Base-by-base conservation (phyloP, 2,797 vertebrate species). In the Allobates femoralis region DNA sequence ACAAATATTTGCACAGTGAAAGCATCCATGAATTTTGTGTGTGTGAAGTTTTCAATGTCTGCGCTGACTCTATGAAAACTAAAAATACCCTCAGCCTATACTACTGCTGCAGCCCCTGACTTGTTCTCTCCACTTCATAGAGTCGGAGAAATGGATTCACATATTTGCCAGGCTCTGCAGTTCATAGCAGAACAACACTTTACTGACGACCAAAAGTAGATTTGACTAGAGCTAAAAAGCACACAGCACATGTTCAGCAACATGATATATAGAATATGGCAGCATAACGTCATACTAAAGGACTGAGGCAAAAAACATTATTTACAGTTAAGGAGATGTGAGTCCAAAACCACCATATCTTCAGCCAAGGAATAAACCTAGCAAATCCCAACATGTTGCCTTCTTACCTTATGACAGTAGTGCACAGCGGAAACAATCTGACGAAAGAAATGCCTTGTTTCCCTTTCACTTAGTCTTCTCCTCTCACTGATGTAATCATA, bases 401-500 rank as follows among this genome's bases (percentile, higher is more conserved):
- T 74, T 37, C 87, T n/a, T 89, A 99, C 98, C 97, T 99, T 99
- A 93, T 99, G 98, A 91, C 98, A 99, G 91, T 98, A 96, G 91
- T 99, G 98, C 85, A 99, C 97, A 1, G 98, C 98, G 41, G 98
- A 99, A 89, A 99, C 98, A 15, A 99, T 99, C 90, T 99, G 98
- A 89, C 98, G 95, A 91, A 99, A 99, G 96, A 99, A 99, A 92
- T 96, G 98, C 83, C 98, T 94, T 0, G 98, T 99, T 94, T 99
- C 98, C 83, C 97, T 93, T 91, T 99, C 98, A 0, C 95, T 97
- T 86, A 99, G 93, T 84, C 97, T 95, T 34, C 97, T 93, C 53
- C 98, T 95, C 92, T 99, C 98, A 3, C 97, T 99, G 95, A 99
- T 99, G 92, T 99, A 99, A 92, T 99, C 98, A 0, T 99, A 99